Percentiles rank a stretch among this genome's conserved stretches.
Conservation (phyloP, 37 sponge, comb jelly and placozoan genomes). For the Axinella damicornis region DNA sequence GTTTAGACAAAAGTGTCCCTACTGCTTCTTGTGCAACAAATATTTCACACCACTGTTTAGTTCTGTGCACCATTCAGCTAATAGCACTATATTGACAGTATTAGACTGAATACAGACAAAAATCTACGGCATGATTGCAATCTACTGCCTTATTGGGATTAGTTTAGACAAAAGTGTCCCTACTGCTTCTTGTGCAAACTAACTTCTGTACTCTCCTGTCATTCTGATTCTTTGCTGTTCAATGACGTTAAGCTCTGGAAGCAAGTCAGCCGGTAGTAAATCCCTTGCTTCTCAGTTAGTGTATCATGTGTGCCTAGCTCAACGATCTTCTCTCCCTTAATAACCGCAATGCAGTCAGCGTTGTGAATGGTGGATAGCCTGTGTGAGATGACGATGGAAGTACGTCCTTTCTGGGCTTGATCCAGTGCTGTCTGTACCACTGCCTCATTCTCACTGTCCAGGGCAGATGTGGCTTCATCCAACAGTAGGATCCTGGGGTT, state of each 20-base stretch:
- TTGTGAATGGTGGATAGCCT: constrained; percentile 47
- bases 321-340: constrained; percentile 31
- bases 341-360: constrained; percentile 41
- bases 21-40: too few relatives aligned
- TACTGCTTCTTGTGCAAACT: too few relatives aligned
- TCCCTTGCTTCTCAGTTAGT: constrained; percentile 43
- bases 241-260: constrained; percentile 21
- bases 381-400: constrained; percentile 55
- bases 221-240: too few relatives aligned
- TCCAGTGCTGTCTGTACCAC: constrained; percentile 59
- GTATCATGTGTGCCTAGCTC: constrained; percentile 59
- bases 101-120: too few relatives aligned
- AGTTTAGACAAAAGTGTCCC: too few relatives aligned
- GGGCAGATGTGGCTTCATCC: constrained; percentile 73
- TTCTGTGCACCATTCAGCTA: too few relatives aligned
- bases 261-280: constrained; percentile 68
- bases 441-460: constrained; percentile 59
- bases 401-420: constrained; percentile 32
- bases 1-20: too few relatives aligned
- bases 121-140: too few relatives aligned
- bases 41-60: too few relatives aligned
- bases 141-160: too few relatives aligned
- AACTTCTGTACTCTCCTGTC: too few relatives aligned
- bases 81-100: too few relatives aligned
- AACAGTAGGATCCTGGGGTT: constrained; percentile 57